A percentile compares a stretch with the other conserved stretches of the same genome.
phyloP scores from a whole-genome alignment of 2,797 vertebrate genomes.

The Capromys pilorides region DNA sequence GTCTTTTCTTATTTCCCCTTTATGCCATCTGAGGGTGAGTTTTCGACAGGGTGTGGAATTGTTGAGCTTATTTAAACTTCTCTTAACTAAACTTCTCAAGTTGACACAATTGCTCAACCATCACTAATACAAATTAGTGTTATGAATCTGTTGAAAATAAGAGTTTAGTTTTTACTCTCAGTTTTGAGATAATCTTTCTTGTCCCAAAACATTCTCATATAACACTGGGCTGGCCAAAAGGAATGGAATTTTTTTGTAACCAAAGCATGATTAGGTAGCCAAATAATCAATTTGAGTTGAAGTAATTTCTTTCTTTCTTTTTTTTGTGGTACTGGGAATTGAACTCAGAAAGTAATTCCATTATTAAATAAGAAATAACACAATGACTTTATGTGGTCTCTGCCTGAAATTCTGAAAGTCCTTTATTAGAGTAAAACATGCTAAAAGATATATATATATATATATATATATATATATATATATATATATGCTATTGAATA shows the following conservation, averaged over 20 bases:
- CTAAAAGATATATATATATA: constrained; percentile 8
- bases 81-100: not conserved
- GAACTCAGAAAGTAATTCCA: constrained; percentile 60
- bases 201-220: not conserved
- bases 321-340: no score
- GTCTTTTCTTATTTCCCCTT: not conserved
- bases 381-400: constrained; percentile 68
- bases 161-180: not conserved
- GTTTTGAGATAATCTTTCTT: constrained; percentile 56
- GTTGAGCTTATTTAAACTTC: not conserved
- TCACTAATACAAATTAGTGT: not conserved
- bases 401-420: constrained; percentile 73
- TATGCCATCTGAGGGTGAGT: not conserved
- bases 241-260: constrained; percentile 61
- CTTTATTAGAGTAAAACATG: constrained; percentile 64
- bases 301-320: constrained; percentile 70
- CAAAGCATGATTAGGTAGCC: constrained; percentile 66
- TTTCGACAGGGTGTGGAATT: not conserved
- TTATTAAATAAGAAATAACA: constrained; percentile 77
- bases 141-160: constrained; percentile 31
- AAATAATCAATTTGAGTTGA: constrained; percentile 73
- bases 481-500: not conserved
- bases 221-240: not conserved
- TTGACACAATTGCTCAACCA: not conserved
- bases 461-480: not conserved